Conservation (phyloP, 2,888 invertebrate species). For the Drosophila falleni region DNA sequence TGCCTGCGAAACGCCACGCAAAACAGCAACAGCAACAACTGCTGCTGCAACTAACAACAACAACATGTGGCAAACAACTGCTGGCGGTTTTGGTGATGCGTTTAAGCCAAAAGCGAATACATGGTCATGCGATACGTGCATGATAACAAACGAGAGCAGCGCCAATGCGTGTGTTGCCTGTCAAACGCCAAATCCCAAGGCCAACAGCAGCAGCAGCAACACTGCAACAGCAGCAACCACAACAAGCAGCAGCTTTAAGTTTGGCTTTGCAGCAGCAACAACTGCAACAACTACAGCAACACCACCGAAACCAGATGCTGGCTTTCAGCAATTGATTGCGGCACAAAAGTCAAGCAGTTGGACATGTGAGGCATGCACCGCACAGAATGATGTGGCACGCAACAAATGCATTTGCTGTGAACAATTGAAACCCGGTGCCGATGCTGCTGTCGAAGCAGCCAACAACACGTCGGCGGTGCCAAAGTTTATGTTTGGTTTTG, state of each 20-base stretch:
- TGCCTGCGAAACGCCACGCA: slow-evolving; percentile 87
- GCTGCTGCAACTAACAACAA: slow-evolving; percentile 16
- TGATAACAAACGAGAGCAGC: slow-evolving; percentile 86
- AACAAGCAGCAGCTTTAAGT: slow-evolving; percentile 46
- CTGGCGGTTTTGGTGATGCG: slow-evolving; percentile 81
- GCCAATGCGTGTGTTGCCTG: slow-evolving; percentile 87
- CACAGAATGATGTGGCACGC: slow-evolving; percentile 86
- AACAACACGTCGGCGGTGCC: slow-evolving; percentile 53
- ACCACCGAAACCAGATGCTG: slow-evolving; percentile 69
- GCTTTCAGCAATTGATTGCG: slow-evolving; percentile 83
- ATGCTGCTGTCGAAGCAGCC: slow-evolving; percentile 26
- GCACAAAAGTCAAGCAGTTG: slow-evolving; percentile 85
- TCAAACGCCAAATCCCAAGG: slow-evolving; percentile 85
- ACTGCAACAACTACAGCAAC: neutral
- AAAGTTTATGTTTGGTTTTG: slow-evolving; percentile 84
- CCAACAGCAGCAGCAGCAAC: slow-evolving; percentile 5
- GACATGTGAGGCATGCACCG: slow-evolving; percentile 88
- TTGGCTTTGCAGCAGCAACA: slow-evolving; percentile 52
- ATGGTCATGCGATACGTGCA: slow-evolving; percentile 88
- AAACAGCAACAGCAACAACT: slow-evolving; percentile 32
- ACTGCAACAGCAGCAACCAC: slow-evolving; percentile 25
- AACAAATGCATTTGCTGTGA: slow-evolving; percentile 88
- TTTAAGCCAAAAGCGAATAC: slow-evolving; percentile 87
- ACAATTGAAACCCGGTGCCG: slow-evolving; percentile 86
- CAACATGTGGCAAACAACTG: slow-evolving; percentile 1